Base-by-base conservation (phyloP, 2,888 invertebrate genomes). In the Cosmia trapezina region DNA sequence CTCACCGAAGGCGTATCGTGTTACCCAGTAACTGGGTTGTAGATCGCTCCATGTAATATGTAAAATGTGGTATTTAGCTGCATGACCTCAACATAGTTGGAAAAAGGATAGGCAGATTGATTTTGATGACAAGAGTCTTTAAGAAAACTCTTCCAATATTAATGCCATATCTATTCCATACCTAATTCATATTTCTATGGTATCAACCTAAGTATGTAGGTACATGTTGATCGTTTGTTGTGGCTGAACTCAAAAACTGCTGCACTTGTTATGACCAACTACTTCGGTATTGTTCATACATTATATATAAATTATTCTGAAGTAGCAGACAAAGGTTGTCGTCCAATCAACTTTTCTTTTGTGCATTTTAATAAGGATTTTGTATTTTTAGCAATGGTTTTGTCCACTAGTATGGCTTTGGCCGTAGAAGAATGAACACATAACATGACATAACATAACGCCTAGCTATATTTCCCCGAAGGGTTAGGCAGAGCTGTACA, bases 251-350 rank as follows among this genome's bases (percentile, higher is more conserved):
- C 65, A 56, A 71, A 71, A 71, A 72, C 60, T 43, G 56, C 59
- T 76, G 49, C 72, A 76, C 45, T 66, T 76, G 77, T 63, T 47
- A 63, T 56, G 60, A 70, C 22, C 19, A 59, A 63, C 77, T 33
- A 59, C 11, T 43, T 22, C 12, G 0, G 8, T 59, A 63, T 66
- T 66, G 72, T 76, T 66, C 8, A 67, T 17, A 59, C 14, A 11
- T 43, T 71, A 19, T 60, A 11, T 14, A 59, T 43, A 70, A 19
- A 33, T 60, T 63, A 12, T 63, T 59, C 28, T 45, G 49, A 56
- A n/a, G 41, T 33, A 14, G 7, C 17, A 61, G 47, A 61, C 54
- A 57, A 67, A 62, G 45, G 57, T 62, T 17, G 41, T 47, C 22
- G 45, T 69, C 22, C 43, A 57, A 37, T 37, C 51, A 17, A n/a